Base-by-base conservation (phyloP, 2,888 invertebrate species). In the Paralinhomoeus sp. region DNA sequence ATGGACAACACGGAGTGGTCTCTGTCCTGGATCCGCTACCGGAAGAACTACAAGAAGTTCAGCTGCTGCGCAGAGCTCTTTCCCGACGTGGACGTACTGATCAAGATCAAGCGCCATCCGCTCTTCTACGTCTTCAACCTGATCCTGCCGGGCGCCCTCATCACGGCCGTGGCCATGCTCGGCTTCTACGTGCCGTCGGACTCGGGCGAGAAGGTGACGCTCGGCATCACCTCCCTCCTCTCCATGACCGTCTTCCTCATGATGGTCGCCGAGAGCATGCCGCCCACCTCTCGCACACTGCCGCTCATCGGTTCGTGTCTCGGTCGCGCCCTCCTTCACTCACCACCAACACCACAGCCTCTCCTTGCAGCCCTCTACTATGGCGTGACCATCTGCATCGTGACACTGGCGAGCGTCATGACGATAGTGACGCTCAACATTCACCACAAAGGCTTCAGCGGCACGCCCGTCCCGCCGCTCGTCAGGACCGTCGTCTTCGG, bases 181-280 rank as follows among this genome's bases (percentile, higher is more conserved):
- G 80, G 80, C 45, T 81, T 81, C 68, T 81, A 80, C 71, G 80
- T 81, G 56, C 81, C 81, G 24, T 78, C 79, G 37, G 81, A 80
- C 61, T 79, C 79, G 3, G 81, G 81, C 1, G 81, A 81, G 63
- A 81, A 81, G 64, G 27, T 27, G 27, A 27, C 27, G 27, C 27
- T 40, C 15, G 80, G 80, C 24, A 81, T 81, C 57, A 80, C 80
- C 54, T 80, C 81, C 3, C 71, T 81, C n/a, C 71, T 81, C 17
- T 80, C 80, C 22, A 80, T 81, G 76, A 81, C 81, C 0, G 81
- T 81, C 33, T 81, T 81, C 64, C 71, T 81, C 49, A 80, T 81
- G 80, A 77, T 81, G 39, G 81, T 81, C 45, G 69, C 81, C 49
- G 80, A 81, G 59, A 80, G 78, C 18, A 67, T 81, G 53, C 81